A percentile compares a stretch with the other conserved stretches of the same genome.
Conservation (phyloP, 1,140 invertebrate genomes). For the Maniola jurtina region DNA sequence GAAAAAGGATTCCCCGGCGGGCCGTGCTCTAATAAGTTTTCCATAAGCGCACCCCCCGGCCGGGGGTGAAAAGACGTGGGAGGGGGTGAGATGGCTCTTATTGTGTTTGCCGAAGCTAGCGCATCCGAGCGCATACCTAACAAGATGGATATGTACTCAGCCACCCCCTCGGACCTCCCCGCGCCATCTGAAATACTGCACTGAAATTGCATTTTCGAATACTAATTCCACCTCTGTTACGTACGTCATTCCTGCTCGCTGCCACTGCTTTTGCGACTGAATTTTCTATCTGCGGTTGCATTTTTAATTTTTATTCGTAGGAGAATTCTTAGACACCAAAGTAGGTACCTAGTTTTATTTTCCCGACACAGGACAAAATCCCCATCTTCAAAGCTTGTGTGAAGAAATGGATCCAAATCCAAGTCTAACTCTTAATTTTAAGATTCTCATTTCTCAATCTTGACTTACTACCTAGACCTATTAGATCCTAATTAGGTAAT, state of each 20-base stretch:
- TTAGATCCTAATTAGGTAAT: no score
- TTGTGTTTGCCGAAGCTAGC: slow-evolving; percentile 77
- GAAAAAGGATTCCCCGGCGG: slow-evolving; percentile 77
- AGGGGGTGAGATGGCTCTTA: slow-evolving; percentile 61
- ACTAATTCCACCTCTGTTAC: slow-evolving; percentile 62
- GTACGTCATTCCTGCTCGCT: slow-evolving; percentile 31
- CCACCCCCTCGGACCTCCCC: slow-evolving; percentile 59
- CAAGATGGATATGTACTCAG: slow-evolving; percentile 75
- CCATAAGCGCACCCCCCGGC: slow-evolving; percentile 57
- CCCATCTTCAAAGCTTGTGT: background rate
- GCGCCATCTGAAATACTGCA: slow-evolving; percentile 58
- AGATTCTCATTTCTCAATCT: no score
- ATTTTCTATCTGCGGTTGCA: slow-evolving; percentile 6
- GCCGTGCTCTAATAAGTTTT: slow-evolving; percentile 77
- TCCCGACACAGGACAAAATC: background rate
- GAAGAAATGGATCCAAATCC: no score
- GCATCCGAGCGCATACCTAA: slow-evolving; percentile 77
- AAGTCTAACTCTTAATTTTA: no score
- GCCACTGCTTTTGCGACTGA: slow-evolving; percentile 27
- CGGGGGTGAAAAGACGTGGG: slow-evolving; percentile 25
- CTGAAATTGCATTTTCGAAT: slow-evolving; percentile 76
- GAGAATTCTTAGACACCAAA: background rate
- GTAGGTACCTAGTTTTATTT: background rate
- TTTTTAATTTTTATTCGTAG: slow-evolving; percentile 9
- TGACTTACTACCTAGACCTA: no score